Percentiles rank a stretch among this genome's conserved stretches.
phyloP scores from a whole-genome alignment of 2,113 vertebrate genomes.

The Psilopsiagon aurifrons region DNA sequence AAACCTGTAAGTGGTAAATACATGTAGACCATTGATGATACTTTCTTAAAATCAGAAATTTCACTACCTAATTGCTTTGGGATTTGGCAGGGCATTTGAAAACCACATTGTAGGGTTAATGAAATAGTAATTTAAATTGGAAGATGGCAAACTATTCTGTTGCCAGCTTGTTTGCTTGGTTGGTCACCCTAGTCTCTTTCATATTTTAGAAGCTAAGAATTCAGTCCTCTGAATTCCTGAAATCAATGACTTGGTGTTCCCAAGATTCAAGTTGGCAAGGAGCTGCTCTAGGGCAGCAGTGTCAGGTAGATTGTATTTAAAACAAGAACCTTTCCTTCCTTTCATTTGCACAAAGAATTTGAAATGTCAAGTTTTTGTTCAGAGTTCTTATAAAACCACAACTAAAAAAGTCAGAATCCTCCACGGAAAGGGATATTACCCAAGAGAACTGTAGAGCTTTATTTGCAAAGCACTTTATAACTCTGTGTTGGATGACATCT shows the following conservation, averaged over 20 bases:
- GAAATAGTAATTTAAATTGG: background rate
- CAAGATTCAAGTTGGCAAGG: background rate
- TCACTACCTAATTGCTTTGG: background rate
- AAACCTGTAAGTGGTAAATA: rapidly evolving
- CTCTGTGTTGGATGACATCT: background rate
- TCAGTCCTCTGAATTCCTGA: background rate
- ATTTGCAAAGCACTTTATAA: background rate
- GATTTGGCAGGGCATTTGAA: background rate
- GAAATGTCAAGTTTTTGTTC: background rate
- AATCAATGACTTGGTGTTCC: background rate
- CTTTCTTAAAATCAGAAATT: background rate
- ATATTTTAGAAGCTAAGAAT: background rate
- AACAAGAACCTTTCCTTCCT: background rate
- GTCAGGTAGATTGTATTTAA: background rate
- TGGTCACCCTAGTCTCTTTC: background rate
- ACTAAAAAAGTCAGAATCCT: background rate
- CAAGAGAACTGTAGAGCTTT: background rate
- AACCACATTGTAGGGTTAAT: rapidly evolving
- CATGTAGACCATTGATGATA: background rate
- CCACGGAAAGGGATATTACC: background rate
- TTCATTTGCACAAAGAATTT: background rate
- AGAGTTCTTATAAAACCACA: background rate
- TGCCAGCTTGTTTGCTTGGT: background rate
- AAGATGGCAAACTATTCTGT: background rate
- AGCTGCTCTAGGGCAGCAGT: background rate